phyloP scores from a whole-genome alignment of 2,113 vertebrate genomes.

The Corythornis madagascariensis region DNA sequence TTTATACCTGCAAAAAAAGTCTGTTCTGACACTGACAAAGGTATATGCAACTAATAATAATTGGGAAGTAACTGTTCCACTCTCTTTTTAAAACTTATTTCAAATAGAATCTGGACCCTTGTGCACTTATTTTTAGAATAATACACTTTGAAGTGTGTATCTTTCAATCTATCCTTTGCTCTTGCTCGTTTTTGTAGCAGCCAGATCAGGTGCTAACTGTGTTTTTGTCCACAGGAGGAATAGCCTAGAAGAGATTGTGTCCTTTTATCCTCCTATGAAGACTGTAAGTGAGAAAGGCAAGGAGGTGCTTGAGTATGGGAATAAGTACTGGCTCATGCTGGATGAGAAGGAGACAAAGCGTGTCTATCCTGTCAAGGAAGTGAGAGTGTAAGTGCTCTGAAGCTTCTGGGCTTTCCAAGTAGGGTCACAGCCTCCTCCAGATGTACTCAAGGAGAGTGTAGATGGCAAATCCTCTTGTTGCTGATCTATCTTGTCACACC shows the following conservation, averaged over 20 bases:
- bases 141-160: background rate
- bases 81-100: background rate
- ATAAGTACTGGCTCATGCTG: conserved; percentile 99
- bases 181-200: background rate
- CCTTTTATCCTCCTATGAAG: conserved; percentile 90
- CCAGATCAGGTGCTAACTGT: background rate
- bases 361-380: conserved; percentile 83
- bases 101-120: background rate
- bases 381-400: conserved; percentile 81
- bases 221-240: conserved; percentile 74
- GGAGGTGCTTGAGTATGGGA: conserved; percentile 87
- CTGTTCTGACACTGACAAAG: background rate
- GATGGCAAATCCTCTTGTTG: background rate
- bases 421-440: background rate
- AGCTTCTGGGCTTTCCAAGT: background rate
- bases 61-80: background rate
- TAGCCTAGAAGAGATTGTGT: conserved; percentile 81
- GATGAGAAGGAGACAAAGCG: conserved; percentile 75
- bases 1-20: background rate
- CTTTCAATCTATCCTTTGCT: background rate
- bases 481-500: background rate
- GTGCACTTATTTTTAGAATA: background rate
- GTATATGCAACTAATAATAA: background rate
- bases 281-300: conserved; percentile 85
- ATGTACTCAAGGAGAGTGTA: background rate